These are phyloP conservation scores for Luperina testacea DNA, from an alignment of 2,888 invertebrate species.

Conservation along the genomic window DNA sequence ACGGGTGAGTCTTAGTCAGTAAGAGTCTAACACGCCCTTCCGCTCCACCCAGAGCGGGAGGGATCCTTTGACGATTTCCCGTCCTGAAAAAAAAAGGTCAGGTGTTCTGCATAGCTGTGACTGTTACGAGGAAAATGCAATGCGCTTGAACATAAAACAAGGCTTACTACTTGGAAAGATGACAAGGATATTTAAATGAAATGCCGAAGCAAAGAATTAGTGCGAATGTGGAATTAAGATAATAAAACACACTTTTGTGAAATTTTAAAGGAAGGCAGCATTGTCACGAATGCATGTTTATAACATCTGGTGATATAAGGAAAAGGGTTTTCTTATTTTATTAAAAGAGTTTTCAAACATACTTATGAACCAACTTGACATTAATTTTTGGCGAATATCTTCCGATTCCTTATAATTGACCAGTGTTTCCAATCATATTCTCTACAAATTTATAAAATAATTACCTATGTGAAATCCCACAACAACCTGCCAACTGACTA, in stretches of 20 bases:
- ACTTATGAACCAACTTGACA: not conserved
- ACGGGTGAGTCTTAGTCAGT: too few relatives aligned
- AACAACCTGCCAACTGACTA: not conserved
- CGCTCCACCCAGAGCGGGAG: too few relatives aligned
- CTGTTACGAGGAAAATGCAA: slow-evolving; percentile 35
- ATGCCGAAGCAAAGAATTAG: slow-evolving; percentile 6
- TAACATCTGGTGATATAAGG: not conserved
- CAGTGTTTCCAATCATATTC: not conserved
- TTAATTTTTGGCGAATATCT: not conserved
- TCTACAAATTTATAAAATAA: not conserved
- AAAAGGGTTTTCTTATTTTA: not conserved
- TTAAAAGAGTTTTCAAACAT: not conserved
- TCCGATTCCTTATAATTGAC: not conserved
- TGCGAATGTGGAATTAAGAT: not conserved
- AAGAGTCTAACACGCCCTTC: too few relatives aligned
- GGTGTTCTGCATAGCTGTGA: slow-evolving; percentile 22
- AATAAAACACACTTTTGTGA: not conserved
- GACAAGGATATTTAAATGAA: slow-evolving; percentile 42
- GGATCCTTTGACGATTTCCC: too few relatives aligned
- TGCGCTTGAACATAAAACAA: slow-evolving; percentile 41
- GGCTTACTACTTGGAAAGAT: slow-evolving; percentile 28
- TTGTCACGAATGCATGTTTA: not conserved
- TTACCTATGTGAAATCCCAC: not conserved
- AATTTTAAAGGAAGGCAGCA: too few relatives aligned
- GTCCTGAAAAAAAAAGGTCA: slow-evolving; percentile 15